Conservation (phyloP, 2,113 vertebrate species). For the Dunckerocampus dactyliophorus region DNA sequence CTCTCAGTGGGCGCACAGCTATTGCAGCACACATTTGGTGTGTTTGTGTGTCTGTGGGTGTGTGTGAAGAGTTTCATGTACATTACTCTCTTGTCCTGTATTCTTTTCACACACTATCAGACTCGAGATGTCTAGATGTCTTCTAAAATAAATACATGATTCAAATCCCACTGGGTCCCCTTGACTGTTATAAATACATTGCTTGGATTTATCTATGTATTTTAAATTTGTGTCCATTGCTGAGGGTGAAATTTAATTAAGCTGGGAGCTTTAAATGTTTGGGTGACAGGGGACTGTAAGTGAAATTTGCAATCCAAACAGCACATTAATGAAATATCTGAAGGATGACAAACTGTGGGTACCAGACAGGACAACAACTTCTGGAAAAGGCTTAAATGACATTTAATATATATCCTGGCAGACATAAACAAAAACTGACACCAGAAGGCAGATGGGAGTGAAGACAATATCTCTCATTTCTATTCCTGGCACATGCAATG, state of each 20-base stretch:
- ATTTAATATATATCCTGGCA: conserved; percentile 74
- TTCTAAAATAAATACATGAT: conserved; percentile 46
- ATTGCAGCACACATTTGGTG: conserved; percentile 40
- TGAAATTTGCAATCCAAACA: conserved; percentile 45
- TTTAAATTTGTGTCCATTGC: conserved; percentile 55
- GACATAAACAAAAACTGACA: conserved; percentile 74
- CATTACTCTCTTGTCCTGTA: conserved; percentile 28
- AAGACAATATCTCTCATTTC: conserved; percentile 71
- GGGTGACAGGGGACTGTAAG: conserved; percentile 52
- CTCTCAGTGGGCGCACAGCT: conserved; percentile 53
- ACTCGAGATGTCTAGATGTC: conserved; percentile 26
- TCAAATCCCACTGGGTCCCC: conserved; percentile 61
- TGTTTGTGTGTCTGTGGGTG: conserved; percentile 36
- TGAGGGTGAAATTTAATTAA: conserved; percentile 65
- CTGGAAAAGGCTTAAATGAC: conserved; percentile 69
- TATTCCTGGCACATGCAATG: conserved; percentile 68
- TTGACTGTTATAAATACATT: conserved; percentile 40
- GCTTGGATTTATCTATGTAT: conserved; percentile 45
- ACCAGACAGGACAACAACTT: conserved; percentile 60
- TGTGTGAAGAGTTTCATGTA: conserved; percentile 15
- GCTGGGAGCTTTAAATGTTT: conserved; percentile 56
- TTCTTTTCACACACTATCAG: conserved; percentile 42
- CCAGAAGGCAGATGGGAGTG: conserved; percentile 54
- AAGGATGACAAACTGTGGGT: conserved; percentile 57
- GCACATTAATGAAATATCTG: conserved; percentile 66